Percentiles rank a stretch among this genome's conserved stretches.
phyloP scores from a whole-genome alignment of 2,113 vertebrate species.

The Alethe castanea region DNA sequence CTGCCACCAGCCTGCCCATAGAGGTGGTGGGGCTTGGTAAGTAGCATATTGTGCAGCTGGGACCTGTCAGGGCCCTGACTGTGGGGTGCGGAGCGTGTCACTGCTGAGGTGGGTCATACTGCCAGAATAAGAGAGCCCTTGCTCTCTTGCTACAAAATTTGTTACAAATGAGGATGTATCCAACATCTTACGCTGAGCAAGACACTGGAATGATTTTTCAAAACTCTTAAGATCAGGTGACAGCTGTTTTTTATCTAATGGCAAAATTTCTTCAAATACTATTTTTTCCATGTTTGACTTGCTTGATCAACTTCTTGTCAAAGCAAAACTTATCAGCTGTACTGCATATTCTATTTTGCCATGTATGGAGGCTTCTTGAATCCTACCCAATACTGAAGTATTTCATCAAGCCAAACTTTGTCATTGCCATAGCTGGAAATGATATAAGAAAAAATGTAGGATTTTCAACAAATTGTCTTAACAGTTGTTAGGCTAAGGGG shows the following conservation, averaged over 20 bases:
- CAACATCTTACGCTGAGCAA: neutral
- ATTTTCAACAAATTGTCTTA: neutral
- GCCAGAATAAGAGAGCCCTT: neutral
- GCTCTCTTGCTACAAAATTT: neutral
- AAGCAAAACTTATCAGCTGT: neutral
- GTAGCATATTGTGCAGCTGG: neutral
- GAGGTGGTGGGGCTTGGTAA: neutral
- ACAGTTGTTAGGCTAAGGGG: neutral
- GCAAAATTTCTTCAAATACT: neutral
- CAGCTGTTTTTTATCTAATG: neutral
- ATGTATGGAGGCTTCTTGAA: neutral
- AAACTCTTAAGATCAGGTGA: neutral
- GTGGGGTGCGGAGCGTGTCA: neutral
- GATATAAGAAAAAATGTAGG: neutral
- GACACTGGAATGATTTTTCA: neutral
- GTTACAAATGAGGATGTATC: neutral
- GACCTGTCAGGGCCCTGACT: neutral
- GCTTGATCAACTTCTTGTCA: neutral
- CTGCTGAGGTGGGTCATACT: neutral
- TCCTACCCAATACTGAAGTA: neutral
- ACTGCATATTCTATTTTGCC: fast-evolving
- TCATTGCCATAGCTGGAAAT: neutral
- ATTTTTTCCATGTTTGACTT: neutral
- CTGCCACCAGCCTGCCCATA: neutral
- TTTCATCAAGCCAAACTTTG: neutral